Evolutionary conservation across 2,888 invertebrate species (phyloP).

Genomic region (Beris morrisii): DNA sequence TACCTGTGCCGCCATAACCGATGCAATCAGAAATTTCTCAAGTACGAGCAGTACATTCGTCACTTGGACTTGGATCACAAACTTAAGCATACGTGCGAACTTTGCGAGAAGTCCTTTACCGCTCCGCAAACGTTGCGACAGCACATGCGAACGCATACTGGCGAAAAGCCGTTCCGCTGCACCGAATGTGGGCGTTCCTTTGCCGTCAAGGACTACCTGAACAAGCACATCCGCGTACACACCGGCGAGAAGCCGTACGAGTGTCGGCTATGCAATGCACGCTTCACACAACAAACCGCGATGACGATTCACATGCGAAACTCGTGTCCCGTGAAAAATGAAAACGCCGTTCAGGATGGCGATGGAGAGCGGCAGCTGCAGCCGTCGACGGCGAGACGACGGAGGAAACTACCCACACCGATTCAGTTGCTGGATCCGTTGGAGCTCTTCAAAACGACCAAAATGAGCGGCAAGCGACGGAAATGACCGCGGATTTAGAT

Average conservation of each 20-base stretch:
- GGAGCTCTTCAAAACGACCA: too few relatives aligned
- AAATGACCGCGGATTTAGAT: too few relatives aligned
- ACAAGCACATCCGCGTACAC: constrained; percentile 55
- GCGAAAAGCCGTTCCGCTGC: constrained; percentile 56
- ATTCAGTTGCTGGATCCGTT: too few relatives aligned
- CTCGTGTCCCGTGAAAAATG: not conserved
- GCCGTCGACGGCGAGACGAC: not conserved
- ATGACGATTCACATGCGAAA: constrained; percentile 16
- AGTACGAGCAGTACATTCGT: not conserved
- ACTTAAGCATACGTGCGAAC: constrained; percentile 19
- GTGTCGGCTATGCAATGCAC: constrained; percentile 57
- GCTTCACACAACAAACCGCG: constrained; percentile 14
- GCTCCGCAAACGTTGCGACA: constrained; percentile 15
- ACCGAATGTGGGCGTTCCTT: constrained; percentile 56
- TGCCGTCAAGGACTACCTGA: constrained; percentile 56
- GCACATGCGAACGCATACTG: constrained; percentile 44
- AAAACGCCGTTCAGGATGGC: not conserved
- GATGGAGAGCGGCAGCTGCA: not conserved
- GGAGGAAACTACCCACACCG: not conserved
- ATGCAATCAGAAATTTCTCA: constrained; percentile 11
- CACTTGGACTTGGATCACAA: constrained; percentile 16
- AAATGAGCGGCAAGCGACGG: too few relatives aligned
- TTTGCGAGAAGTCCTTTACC: constrained; percentile 13
- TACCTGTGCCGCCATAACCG: constrained; percentile 17
- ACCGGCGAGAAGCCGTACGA: constrained; percentile 55